Percentiles rank a stretch among this genome's conserved stretches.
Conservation (phyloP, 2,797 vertebrate genomes). For the Tiaroga cobitis region DNA sequence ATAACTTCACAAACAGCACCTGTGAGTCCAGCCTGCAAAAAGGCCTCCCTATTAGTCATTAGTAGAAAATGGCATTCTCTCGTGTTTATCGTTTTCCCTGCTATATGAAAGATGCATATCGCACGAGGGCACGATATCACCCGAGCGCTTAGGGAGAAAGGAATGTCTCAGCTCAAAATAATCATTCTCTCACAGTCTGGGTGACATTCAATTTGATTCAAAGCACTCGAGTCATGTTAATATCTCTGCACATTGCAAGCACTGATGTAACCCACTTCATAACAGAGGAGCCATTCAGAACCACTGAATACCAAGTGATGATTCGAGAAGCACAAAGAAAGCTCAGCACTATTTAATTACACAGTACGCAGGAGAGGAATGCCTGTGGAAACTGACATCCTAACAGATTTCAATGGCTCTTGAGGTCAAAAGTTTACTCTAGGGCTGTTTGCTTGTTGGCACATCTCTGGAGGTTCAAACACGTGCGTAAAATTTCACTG, state of each 20-base stretch:
- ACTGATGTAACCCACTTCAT: conserved; percentile 50
- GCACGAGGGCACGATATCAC: conserved; percentile 23
- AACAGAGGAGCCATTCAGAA: conserved; percentile 47
- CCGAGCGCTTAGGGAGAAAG: conserved; percentile 28
- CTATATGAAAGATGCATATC: conserved; percentile 35
- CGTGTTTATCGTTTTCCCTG: conserved; percentile 5
- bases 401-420: conserved; percentile 38
- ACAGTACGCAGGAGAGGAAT: conserved; percentile 26
- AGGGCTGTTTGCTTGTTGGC: conserved; percentile 38
- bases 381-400: conserved; percentile 32
- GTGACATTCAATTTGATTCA: conserved; percentile 55
- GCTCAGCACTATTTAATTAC: conserved; percentile 31
- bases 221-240: conserved; percentile 46
- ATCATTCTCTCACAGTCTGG: conserved; percentile 46
- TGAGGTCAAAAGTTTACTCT: conserved; percentile 45
- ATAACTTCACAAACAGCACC: conserved; percentile 19
- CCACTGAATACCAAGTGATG: conserved; percentile 47
- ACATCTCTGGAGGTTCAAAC: conserved; percentile 25
- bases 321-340: conserved; percentile 38
- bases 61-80: conserved; percentile 4
- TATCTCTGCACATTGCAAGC: conserved; percentile 34
- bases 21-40: background rate
- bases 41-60: conserved; percentile 9
- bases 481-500: conserved; percentile 14
- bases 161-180: conserved; percentile 43